Evolutionary conservation across 2,888 invertebrate genomes (phyloP).

Genomic region (Neoitamus cyanurus): DNA sequence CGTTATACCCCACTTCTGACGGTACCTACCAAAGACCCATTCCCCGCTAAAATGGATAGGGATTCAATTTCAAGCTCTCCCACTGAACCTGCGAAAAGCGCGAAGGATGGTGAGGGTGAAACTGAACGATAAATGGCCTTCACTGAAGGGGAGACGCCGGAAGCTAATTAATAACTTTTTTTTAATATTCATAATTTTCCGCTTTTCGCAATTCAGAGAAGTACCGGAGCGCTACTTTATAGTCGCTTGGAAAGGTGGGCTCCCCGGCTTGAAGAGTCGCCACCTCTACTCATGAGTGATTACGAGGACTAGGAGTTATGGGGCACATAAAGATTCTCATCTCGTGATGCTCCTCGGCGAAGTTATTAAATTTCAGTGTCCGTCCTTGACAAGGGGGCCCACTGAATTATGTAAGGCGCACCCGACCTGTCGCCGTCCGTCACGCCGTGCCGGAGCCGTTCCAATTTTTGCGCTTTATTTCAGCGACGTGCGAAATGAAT

Average conservation of each 20-base stretch:
- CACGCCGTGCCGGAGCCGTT: neutral
- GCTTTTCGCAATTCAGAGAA: neutral
- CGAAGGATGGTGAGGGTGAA: neutral
- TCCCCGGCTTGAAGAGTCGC: neutral
- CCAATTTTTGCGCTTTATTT: neutral
- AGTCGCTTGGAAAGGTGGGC: neutral
- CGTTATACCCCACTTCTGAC: neutral
- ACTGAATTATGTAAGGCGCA: neutral
- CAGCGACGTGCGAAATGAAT: neutral
- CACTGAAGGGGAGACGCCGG: neutral
- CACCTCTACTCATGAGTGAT: constrained; percentile 4
- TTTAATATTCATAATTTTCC: constrained; percentile 1
- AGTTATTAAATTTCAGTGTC: constrained; percentile 36
- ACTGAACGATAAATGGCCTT: neutral
- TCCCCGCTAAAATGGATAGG: neutral
- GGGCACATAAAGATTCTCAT: constrained; percentile 30
- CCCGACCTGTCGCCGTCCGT: neutral
- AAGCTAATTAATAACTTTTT: neutral
- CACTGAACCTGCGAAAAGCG: neutral
- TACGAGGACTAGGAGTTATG: constrained; percentile 19
- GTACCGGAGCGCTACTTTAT: neutral
- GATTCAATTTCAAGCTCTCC: neutral
- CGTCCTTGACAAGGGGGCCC: neutral
- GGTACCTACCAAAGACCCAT: neutral
- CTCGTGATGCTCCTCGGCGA: constrained; percentile 15